Conservation (phyloP, 2,797 vertebrate genomes). For the Microctenopoma stevenorrisi region DNA sequence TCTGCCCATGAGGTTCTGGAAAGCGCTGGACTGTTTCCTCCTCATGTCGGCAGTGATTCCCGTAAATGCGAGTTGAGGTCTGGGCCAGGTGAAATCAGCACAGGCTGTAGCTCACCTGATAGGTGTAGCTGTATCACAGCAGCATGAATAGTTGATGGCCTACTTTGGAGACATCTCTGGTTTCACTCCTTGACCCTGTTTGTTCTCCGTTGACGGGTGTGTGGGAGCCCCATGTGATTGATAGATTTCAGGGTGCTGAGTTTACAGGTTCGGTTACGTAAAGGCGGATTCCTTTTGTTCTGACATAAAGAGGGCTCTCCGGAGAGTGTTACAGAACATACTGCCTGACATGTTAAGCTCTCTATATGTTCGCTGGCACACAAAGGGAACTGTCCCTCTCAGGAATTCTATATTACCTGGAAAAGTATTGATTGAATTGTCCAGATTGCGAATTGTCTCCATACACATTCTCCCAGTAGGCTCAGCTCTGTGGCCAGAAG, state of each 20-base stretch:
- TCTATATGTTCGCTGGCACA: conserved; percentile 36
- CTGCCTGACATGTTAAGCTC: conserved; percentile 43
- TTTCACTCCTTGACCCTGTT: conserved; percentile 59
- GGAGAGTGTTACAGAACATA: conserved; percentile 30
- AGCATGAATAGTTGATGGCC: conserved; percentile 80
- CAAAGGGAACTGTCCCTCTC: conserved; percentile 25
- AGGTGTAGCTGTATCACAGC: conserved; percentile 61
- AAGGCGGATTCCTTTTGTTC: conserved; percentile 56
- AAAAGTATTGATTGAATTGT: conserved; percentile 44
- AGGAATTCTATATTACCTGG: conserved; percentile 16
- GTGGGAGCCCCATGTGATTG: conserved; percentile 54
- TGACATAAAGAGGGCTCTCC: conserved; percentile 40
- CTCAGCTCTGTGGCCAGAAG: conserved; percentile 44
- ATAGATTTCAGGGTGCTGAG: conserved; percentile 54
- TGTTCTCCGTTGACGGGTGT: conserved; percentile 65
- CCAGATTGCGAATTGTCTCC: conserved; percentile 19
- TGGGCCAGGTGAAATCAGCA: conserved; percentile 67
- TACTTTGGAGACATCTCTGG: conserved; percentile 72
- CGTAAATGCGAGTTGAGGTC: conserved; percentile 16
- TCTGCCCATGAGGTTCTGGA: conserved; percentile 39
- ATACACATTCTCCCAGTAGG: conserved; percentile 43
- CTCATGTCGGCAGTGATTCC: conserved; percentile 64
- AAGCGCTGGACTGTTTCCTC: conserved; percentile 3
- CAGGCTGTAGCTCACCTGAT: conserved; percentile 67
- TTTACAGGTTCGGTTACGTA: conserved; percentile 59